Evolutionary conservation across 2,113 vertebrate species (phyloP), one percentile per base, ranked within the genome.

Genomic region (Gymnogyps californianus): DNA sequence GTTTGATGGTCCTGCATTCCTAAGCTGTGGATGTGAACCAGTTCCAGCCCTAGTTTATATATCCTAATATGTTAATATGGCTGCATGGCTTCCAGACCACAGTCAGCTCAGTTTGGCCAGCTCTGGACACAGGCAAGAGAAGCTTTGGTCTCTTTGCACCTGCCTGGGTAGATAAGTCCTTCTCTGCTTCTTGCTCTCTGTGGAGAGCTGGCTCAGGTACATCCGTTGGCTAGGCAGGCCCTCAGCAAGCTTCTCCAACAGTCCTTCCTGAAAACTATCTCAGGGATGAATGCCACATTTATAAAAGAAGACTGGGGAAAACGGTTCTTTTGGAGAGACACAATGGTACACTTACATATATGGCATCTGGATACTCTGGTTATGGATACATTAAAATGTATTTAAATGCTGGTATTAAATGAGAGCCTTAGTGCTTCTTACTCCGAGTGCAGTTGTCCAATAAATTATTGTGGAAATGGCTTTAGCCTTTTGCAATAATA

Each of bases 321-420:
- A 52, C 0, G 7, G 42, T 42, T 89, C 58, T 83, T 70, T 44
- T 19, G 38, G 70, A 62, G 52, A 62, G 22, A 44, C 32, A 38
- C 3, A 9, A 57, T 40, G 55, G 79, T 61, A 4, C 11, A 1
- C 76, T 88, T 20, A 24, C 15, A 21, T 9, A 57, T 34, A 9
- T 7, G 40, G 83, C 70, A 94, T 89, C 87, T 89, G 81, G 54
- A 40, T 40, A 7, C 69, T 51, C 58, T 25, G 51, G 29, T 61
- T 85, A 80, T 38, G 75, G 75, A 32, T 21, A 59, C 70, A 66
- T 91, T 77, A 78, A 95, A 88, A 86, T 51, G 51, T 54, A 89
- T 96, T 93, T 97, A 94, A 95, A 95, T 87, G 83, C 80, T 96
- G 81, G 75, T 93, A 96, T 96, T 94, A 97, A 98, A 95, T 67